Evolutionary conservation across 2,888 invertebrate species (phyloP), one percentile per base, ranked within the genome.

Genomic region (Flexamia atlantica): DNA sequence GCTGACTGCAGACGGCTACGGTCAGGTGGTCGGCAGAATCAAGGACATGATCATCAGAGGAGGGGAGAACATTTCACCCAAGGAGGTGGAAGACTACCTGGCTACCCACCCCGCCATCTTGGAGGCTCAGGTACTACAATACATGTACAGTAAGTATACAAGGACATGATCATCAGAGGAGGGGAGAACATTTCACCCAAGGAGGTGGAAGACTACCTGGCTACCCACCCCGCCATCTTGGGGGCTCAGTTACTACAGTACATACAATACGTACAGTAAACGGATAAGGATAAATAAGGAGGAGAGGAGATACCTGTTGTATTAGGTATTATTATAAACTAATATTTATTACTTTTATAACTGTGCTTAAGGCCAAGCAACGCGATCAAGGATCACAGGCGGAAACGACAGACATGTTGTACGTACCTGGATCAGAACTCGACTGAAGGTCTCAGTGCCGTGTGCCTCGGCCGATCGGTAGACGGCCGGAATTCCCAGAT

Each of bases 1-100:
- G 0, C 90, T 97, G 85, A 91, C 92, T 60, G 92, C 93, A 87
- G 85, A 87, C 14, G 88, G 88, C 23, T 88, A 88, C 60, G 88
- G 87, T 9, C 85, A 85, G 80, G 85, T 88, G 0, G 86, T 88
- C 0, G 88, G 88, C 17, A 85, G 88, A 25, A 86, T 87, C 50
- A 88, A 88, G 84, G 88, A 88, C 46, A 85, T 88, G 17, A 87
- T 88, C 1, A 88, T 88, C 20, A 82, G 88, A 83, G 87, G 87
- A 79, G 89, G 88, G 9, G 88, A 89, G 87, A 88, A 93, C 86
- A 94, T 97, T 83, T 96, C 94, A 86, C 97, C 97, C 0, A 94
- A 93, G 92, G 97, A 97, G 91, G 93, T 97, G 28, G 97, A 97
- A 89, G 93, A 95, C 85, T 90, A 94, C 72, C 89, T 97, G n/a